Conservation (phyloP, 2,797 vertebrate species). For the Onychomys torridus region DNA sequence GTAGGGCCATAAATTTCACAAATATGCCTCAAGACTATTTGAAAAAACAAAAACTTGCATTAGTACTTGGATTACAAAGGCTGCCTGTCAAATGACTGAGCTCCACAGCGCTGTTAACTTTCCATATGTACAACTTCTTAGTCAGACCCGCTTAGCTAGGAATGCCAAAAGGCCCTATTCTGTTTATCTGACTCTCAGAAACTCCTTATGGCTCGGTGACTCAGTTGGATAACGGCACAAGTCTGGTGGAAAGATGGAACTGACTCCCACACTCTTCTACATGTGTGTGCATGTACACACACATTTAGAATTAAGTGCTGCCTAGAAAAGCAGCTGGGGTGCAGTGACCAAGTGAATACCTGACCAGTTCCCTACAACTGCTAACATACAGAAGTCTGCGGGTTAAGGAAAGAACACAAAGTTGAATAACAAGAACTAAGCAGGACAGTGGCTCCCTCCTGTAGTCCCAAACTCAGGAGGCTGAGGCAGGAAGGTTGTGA, state of each 20-base stretch:
- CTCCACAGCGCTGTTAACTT: not conserved
- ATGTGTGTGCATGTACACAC: too few relatives aligned
- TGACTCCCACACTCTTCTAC: not conserved
- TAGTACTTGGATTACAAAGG: not conserved
- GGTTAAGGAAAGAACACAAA: slow-evolving; percentile 15
- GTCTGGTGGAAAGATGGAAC: not conserved
- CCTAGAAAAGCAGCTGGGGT: not conserved
- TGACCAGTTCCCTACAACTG: not conserved
- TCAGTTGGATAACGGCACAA: not conserved
- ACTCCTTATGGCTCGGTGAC: not conserved
- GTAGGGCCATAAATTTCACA: not conserved
- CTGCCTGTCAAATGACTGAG: not conserved
- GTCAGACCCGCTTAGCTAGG: not conserved
- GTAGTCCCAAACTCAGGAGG: not conserved
- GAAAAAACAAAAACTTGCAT: not conserved
- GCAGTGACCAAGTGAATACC: not conserved
- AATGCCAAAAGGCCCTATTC: not conserved
- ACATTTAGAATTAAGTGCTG: slow-evolving; percentile 49
- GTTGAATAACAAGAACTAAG: not conserved
- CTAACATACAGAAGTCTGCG: not conserved
- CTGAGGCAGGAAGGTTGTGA: not conserved
- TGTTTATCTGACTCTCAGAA: not conserved
- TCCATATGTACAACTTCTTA: not conserved
- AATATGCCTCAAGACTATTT: slow-evolving; percentile 9
- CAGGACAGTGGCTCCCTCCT: not conserved